Conservation (phyloP, 2,888 invertebrate species). For the Balanococcus diminutus region DNA sequence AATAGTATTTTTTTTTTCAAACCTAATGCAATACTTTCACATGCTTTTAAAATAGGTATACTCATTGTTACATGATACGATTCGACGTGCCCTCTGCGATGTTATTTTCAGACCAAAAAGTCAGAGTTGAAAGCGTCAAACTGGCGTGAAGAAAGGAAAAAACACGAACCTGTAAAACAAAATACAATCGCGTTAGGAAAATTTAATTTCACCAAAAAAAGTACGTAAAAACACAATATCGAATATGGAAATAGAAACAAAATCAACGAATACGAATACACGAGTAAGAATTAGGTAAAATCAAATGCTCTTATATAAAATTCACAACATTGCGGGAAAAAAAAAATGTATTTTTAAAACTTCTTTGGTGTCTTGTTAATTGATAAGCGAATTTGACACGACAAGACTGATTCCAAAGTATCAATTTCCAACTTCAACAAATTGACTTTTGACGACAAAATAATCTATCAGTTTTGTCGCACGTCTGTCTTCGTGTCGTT, state of each 20-base stretch:
- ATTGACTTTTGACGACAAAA: slow-evolving; percentile 5
- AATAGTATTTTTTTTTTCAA: background rate
- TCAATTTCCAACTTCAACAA: background rate
- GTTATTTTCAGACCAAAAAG: background rate
- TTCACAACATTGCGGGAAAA: background rate
- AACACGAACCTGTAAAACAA: background rate
- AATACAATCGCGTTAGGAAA: background rate
- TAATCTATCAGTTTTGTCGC: background rate
- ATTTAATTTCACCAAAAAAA: background rate
- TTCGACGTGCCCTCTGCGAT: background rate
- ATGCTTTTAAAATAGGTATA: background rate
- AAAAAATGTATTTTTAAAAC: background rate
- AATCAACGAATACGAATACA: background rate
- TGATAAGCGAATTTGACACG: background rate
- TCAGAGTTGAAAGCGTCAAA: background rate
- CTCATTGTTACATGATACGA: background rate
- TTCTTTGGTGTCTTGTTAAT: background rate
- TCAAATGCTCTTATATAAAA: too few species aligned
- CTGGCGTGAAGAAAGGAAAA: background rate
- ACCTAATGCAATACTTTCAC: background rate
- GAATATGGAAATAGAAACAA: background rate
- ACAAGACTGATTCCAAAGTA: background rate
- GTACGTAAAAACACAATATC: background rate
- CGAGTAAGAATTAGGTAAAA: too few species aligned
- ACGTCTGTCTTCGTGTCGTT: background rate